Conservation (phyloP, 2,797 vertebrate genomes). For the Semotilus atromaculatus region DNA sequence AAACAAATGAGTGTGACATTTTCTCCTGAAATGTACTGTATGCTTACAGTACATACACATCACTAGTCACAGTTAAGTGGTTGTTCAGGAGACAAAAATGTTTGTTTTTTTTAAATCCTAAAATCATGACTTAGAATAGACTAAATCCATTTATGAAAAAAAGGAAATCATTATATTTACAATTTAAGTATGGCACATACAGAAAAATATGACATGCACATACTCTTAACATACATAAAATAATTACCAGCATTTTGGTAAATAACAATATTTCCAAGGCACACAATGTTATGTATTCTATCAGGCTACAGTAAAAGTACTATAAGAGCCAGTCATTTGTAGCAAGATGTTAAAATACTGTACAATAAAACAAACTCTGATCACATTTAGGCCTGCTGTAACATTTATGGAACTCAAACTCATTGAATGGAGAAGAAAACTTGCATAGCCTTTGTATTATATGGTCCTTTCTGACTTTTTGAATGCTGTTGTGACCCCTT, state of each 20-base stretch:
- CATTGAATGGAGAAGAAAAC: slow-evolving; percentile 57
- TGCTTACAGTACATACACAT: slow-evolving; percentile 23
- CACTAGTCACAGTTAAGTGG: slow-evolving; percentile 36
- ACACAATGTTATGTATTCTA: slow-evolving; percentile 51
- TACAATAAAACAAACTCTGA: slow-evolving; percentile 70
- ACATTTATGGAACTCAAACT: slow-evolving; percentile 73
- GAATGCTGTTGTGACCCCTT: slow-evolving; percentile 39
- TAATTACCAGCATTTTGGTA: slow-evolving; percentile 55
- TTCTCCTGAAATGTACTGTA: slow-evolving; percentile 22
- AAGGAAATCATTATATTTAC: slow-evolving; percentile 29
- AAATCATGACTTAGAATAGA: slow-evolving; percentile 21
- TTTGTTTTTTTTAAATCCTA: background rate
- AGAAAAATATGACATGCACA: slow-evolving; percentile 47
- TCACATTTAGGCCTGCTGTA: slow-evolving; percentile 70
- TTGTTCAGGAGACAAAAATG: slow-evolving; percentile 26
- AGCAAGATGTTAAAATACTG: slow-evolving; percentile 70
- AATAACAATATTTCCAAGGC: slow-evolving; percentile 53
- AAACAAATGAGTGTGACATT: slow-evolving; percentile 22
- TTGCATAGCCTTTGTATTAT: slow-evolving; percentile 46
- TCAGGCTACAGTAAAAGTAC: slow-evolving; percentile 38
- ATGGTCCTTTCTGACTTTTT: slow-evolving; percentile 48
- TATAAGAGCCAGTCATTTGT: slow-evolving; percentile 55
- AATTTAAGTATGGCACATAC: slow-evolving; percentile 39
- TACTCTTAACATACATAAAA: slow-evolving; percentile 39
- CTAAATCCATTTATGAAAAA: slow-evolving; percentile 42